Evolutionary conservation across 2,888 invertebrate species (phyloP), one percentile per base, ranked within the genome.

Genomic region (Andrena haemorrhoa): DNA sequence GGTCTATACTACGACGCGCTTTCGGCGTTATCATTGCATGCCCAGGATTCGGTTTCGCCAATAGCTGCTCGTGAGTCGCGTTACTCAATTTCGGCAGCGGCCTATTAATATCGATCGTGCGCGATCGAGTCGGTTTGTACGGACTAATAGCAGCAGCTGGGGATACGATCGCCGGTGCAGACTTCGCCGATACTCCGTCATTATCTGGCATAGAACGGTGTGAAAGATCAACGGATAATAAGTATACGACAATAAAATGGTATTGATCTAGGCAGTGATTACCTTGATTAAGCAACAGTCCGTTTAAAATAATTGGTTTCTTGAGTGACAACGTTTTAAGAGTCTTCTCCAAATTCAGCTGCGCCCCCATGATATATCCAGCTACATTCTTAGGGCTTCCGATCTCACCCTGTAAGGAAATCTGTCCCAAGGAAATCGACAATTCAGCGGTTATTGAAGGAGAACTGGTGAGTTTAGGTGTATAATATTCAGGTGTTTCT

Each of bases 361-460:
- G 70, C 7, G 81, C 83, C 16, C 73, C 73, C 5, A 81, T 5
- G 4, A 83, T 73, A 29, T 76, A 77, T 10, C 71, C 83, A 0
- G 56, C 10, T 29, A 58, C 3, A n/a, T 51, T 68, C 29, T 35
- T 47, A 0, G 61, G 58, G 29, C 53, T 33, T 12, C 61, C 70
- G 16, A 35, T 82, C n/a, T 89, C 88, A 33, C 79, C 86, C 23
- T 85, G 81, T n/a, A 91, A 41, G 1, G 91, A 91, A 70, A 92
- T 78, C 47, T 89, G 89, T 3, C 89, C 89, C 8, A 92, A 85
- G 0, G 91, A 91, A 3, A 69, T 83, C 49, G 87, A 90, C 2
- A 91, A 77, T 33, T 90, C 86, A 26, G 86, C 75, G 2, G 82
- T 5, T 3, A 87, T 69, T 0, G 84, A 83, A 0, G 92, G 90